Evolutionary conservation across 1,140 invertebrate genomes (phyloP).

Genomic region (Anagrus nilaparvatae): DNA sequence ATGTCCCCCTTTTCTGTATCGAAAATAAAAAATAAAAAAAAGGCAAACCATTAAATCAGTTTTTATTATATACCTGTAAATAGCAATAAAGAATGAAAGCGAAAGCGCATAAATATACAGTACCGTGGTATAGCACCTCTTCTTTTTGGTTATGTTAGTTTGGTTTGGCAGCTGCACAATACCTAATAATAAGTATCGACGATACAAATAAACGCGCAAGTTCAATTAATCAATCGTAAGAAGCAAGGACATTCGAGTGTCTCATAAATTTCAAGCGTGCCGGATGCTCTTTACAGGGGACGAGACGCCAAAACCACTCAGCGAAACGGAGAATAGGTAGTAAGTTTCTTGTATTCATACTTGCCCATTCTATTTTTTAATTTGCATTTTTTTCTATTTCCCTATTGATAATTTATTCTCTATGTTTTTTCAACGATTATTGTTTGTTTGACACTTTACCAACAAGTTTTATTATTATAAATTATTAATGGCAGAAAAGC

Average conservation of each 20-base stretch:
- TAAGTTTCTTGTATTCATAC: conserved; percentile 10
- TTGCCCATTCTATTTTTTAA: conserved; percentile 13
- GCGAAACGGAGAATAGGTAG: conserved; percentile 15
- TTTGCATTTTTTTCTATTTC: conserved; percentile 11
- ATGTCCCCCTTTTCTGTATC: no score
- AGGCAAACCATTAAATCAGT: conserved; percentile 6
- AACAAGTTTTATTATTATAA: no score
- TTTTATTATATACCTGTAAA: not conserved
- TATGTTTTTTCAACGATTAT: no score
- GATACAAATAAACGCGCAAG: conserved; percentile 24
- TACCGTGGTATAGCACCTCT: no score
- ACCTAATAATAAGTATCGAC: no score
- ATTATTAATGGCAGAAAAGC: no score
- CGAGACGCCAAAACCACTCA: conserved; percentile 8
- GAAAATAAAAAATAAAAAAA: no score
- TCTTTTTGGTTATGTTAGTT: no score
- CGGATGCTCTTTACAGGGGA: conserved; percentile 13
- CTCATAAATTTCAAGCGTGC: conserved; percentile 16
- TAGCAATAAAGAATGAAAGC: no score
- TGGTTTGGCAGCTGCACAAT: conserved; percentile 19
- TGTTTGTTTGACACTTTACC: no score
- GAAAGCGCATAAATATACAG: no score
- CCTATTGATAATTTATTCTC: conserved; percentile 14
- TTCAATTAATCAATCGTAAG: conserved; percentile 28
- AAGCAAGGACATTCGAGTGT: conserved; percentile 21